Evolutionary conservation across 2,888 invertebrate species (phyloP), one percentile per base, ranked within the genome.

Genomic region (Notodonta ziczac): DNA sequence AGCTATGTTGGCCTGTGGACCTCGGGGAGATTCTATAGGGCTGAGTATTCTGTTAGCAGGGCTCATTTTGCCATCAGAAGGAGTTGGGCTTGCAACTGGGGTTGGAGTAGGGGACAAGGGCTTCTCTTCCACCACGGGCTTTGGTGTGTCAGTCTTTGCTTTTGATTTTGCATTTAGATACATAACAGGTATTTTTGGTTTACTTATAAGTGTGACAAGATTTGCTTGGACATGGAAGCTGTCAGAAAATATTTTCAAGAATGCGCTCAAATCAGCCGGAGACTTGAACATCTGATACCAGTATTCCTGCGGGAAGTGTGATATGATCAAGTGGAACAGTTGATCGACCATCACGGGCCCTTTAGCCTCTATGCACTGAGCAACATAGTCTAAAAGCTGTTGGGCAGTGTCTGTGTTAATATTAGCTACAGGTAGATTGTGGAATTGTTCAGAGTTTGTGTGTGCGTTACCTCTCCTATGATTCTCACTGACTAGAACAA

Each of bases 171-270:
- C 86, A 84, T 94, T 93, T 66, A 94, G 85, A 89, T 93, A 94
- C 89, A 93, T 90, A 67, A 93, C 95, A 74, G 94, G 95, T 77
- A 96, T 94, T 94, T 96, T 96, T 83, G 96, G 96, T 84, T 96
- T 95, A 84, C 96, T 96, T 77, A 97, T 95, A 72, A 98, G 90
- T 62, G 97, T 97, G 78, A 98, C 98, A 88, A 98, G 95, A 94
- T 98, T 98, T 59, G 98, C 96, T 85, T 98, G 98, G 67, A 99
- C 98, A 86, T 98, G 97, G 90, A 98, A 98, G 78, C 97, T 96
- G 86, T 98, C 97, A n/a, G 98, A 97, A 86, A 98, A 98, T 91
- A 99, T 96, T 87, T 98, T 97, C 59, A 99, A 93, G 85, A 99
- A 98, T 56, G 98, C 98, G 57, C 96, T 96, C 73, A 99, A 94